phyloP scores from a whole-genome alignment of 2,113 vertebrate genomes.

The Hemichromis elongatus region DNA sequence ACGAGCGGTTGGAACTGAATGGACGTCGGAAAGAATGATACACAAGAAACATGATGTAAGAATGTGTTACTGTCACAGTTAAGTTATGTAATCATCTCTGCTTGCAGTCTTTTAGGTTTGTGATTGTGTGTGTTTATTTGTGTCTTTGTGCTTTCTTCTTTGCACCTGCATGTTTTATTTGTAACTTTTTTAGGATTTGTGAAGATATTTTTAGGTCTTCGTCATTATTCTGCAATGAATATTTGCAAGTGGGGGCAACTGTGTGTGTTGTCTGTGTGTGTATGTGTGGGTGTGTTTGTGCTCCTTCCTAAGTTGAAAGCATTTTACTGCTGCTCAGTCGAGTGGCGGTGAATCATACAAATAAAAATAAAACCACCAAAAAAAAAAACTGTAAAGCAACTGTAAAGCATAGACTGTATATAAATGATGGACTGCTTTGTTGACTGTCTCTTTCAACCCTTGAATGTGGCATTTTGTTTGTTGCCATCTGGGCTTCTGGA shows the following conservation, averaged over 20 bases:
- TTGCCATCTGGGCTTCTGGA: not conserved
- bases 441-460: not conserved
- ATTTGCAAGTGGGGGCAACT: not conserved
- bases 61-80: slow-evolving; percentile 28
- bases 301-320: not conserved
- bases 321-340: not conserved
- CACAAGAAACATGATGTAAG: slow-evolving; percentile 57
- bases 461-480: not conserved
- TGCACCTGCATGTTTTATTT: not conserved
- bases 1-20: slow-evolving; percentile 24
- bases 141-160: not conserved
- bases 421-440: not conserved
- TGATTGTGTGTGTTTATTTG: not conserved
- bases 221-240: not conserved
- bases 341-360: not conserved
- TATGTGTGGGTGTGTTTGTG: not conserved
- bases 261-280: not conserved
- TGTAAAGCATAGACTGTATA: not conserved
- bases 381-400: not conserved
- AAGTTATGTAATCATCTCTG: slow-evolving; percentile 49
- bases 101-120: slow-evolving; percentile 11
- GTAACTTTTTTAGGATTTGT: not conserved
- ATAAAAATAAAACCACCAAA: not conserved
- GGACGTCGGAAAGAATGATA: slow-evolving; percentile 33
- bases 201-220: not conserved